Evolutionary conservation across 2,113 vertebrate genomes (phyloP).

Genomic region (Egretta garzetta): DNA sequence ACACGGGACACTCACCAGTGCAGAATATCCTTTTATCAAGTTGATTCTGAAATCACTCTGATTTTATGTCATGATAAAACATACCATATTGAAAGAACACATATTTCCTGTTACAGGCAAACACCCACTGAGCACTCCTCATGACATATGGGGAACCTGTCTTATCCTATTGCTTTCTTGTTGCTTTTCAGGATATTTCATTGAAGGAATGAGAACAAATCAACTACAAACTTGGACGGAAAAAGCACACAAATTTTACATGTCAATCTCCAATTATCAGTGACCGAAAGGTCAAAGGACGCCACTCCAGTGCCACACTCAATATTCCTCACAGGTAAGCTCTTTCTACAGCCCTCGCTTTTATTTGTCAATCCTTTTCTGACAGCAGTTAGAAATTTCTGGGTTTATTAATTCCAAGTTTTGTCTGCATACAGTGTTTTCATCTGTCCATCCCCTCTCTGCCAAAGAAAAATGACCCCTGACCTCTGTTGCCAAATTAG

Average conservation of each 20-base stretch:
- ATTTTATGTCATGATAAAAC: background rate
- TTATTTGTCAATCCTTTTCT: background rate
- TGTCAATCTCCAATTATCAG: background rate
- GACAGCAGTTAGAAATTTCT: background rate
- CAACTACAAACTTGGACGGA: background rate
- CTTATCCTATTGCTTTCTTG: background rate
- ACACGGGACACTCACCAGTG: background rate
- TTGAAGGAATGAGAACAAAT: constrained; percentile 8
- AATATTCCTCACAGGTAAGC: background rate
- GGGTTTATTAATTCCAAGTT: background rate
- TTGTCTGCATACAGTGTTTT: background rate
- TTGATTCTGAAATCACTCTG: background rate
- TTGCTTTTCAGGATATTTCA: background rate
- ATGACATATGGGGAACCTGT: background rate
- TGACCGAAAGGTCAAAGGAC: background rate
- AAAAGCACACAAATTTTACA: background rate
- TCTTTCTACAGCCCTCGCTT: background rate
- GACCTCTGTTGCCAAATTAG: background rate
- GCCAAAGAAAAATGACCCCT: background rate
- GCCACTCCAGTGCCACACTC: background rate
- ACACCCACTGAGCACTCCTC: background rate
- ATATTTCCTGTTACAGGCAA: background rate
- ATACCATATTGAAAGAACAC: background rate
- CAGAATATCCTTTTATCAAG: background rate
- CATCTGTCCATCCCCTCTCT: background rate